Evolutionary conservation across 1,140 invertebrate species (phyloP).

Genomic region (Archivesica marissinica): DNA sequence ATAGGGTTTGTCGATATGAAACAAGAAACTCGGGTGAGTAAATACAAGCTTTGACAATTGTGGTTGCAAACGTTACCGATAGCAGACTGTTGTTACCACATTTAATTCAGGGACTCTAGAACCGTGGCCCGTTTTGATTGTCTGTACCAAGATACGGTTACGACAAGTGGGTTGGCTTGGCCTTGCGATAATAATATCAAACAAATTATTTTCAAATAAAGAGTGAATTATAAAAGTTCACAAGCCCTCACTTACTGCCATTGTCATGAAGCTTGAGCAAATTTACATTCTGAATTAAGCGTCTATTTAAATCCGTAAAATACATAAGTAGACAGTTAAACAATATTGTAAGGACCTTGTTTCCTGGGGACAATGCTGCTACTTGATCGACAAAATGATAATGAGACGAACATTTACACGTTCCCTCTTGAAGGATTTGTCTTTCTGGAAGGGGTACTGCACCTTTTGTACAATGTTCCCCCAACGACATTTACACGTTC

Average conservation of each 20-base stretch:
- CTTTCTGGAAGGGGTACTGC: not conserved
- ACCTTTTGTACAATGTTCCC: not conserved
- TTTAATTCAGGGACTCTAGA: constrained; percentile 38
- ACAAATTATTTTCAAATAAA: constrained; percentile 43
- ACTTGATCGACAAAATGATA: constrained; percentile 1
- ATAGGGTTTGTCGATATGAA: constrained; percentile 41
- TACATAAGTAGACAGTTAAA: constrained; percentile 47
- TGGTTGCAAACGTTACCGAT: constrained; percentile 42
- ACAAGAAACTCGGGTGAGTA: constrained; percentile 35
- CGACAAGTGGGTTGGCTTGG: not conserved
- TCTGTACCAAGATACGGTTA: constrained; percentile 26
- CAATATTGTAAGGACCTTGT: constrained; percentile 39
- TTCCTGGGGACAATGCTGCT: constrained; percentile 38
- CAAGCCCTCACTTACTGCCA: constrained; percentile 45
- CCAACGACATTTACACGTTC: too few relatives aligned
- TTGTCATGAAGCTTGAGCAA: constrained; percentile 46
- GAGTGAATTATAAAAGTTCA: constrained; percentile 49
- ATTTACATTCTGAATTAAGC: constrained; percentile 41
- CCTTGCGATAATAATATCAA: constrained; percentile 44
- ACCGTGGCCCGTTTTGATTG: constrained; percentile 34
- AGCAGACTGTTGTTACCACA: constrained; percentile 46
- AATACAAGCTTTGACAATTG: constrained; percentile 47
- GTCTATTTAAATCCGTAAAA: constrained; percentile 56
- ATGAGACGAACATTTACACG: not conserved
- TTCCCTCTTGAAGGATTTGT: constrained; percentile 18